Evolutionary conservation across 2,113 vertebrate genomes (phyloP), one percentile per base, ranked within the genome.

Genomic region (Thunnus thynnus): DNA sequence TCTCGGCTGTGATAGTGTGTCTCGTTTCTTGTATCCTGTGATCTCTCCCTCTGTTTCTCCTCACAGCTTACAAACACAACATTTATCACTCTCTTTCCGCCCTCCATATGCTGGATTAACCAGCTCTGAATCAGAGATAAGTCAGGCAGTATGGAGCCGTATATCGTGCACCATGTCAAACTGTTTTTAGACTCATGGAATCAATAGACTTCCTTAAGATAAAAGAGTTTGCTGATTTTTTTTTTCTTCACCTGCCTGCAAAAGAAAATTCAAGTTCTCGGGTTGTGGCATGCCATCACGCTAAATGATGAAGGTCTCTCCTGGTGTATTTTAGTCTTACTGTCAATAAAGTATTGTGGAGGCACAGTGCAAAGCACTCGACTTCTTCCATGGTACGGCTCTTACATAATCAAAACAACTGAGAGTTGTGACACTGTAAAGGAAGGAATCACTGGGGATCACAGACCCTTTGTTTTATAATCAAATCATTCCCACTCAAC

Each of bases 11-110:
- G 84, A 86, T 86, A 63, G 62, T 4, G 56, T 12, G 73, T 78
- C 85, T 88, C 70, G 80, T 87, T 82, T 68, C 78, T 89, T 78
- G 78, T 88, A 87, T 88, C 83, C 80, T 88, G 80, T 89, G 89
- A 92, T 92, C 79, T 88, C 69, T 82, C 74, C 64, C 72, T 88
- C 60, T 83, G 74, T 88, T 76, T 79, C 84, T 72, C 72, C 62
- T 86, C 78, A 25, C 81, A 75, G 77, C 64, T 60, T n/a, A 85
- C 82, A 75, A 82, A 87, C 68, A 73, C 73, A 66, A 82, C 87
- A 89, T 87, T 87, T 76, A 88, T 91, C 86, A 81, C 75, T 57
- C 73, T 78, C 78, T 86, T 78, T 54, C 88, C 56, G 77, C 3
- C 13, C 77, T 87, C 84, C 71, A 77, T 80, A 76, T 83, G 83